Conservation (phyloP, 1,140 invertebrate species). For the Caenorhabditis brenneri region DNA sequence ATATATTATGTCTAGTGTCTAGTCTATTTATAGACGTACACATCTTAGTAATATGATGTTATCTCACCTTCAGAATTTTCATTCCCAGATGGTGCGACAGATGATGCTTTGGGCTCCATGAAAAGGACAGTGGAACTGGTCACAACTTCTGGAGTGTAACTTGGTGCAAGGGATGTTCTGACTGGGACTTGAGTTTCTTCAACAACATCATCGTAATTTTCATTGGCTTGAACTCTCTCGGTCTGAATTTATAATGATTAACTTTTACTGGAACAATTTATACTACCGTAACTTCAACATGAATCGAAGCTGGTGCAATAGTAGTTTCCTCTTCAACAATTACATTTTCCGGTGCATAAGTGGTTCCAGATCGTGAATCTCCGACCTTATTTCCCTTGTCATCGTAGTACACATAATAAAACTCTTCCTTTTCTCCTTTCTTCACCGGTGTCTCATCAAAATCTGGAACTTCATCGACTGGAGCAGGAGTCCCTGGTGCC, state of each 20-base stretch:
- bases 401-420: slow-evolving; percentile 24
- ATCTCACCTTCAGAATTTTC: background rate
- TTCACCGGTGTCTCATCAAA: slow-evolving; percentile 7
- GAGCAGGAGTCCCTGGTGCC: background rate
- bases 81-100: background rate
- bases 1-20: too few relatives aligned
- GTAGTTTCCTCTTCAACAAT: slow-evolving; percentile 4
- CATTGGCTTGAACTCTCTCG: background rate
- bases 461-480: slow-evolving; percentile 5
- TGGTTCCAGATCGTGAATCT: slow-evolving; percentile 15
- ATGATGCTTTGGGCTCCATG: background rate
- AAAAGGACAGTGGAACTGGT: background rate
- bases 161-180: slow-evolving; percentile 3
- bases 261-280: too few relatives aligned
- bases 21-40: background rate
- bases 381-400: slow-evolving; percentile 25
- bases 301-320: background rate
- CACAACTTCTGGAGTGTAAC: slow-evolving; percentile 12
- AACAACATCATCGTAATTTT: slow-evolving; percentile 15
- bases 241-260: background rate
- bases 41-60: background rate
- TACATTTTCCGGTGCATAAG: slow-evolving; percentile 11
- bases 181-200: background rate
- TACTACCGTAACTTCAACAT: slow-evolving; percentile 20
- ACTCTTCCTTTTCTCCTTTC: slow-evolving; percentile 27